phyloP scores from a whole-genome alignment of 2,888 invertebrate genomes.

The Heteropelma amictum region DNA sequence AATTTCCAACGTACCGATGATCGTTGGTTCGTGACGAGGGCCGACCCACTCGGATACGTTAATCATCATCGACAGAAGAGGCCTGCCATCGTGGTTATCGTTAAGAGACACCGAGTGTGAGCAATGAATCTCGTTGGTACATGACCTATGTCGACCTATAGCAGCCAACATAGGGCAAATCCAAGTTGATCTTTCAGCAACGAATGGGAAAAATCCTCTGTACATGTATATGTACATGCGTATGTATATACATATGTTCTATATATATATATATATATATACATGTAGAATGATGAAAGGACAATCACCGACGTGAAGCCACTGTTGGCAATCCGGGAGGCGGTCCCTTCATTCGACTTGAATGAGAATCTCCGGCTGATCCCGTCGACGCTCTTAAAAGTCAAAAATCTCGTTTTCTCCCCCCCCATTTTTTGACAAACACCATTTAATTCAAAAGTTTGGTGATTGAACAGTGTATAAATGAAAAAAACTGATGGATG shows the following conservation, averaged over 20 bases:
- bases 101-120: slow-evolving; percentile 10
- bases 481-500: no score
- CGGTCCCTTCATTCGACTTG: slow-evolving; percentile 22
- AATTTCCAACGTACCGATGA: slow-evolving; percentile 29
- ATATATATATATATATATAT: background rate
- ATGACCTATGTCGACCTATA: slow-evolving; percentile 45
- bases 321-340: slow-evolving; percentile 32
- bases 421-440: no score
- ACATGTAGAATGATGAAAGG: slow-evolving; percentile 42
- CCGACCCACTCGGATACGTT: slow-evolving; percentile 20
- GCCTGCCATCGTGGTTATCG: no score
- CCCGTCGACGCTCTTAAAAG: no score
- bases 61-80: slow-evolving; percentile 31
- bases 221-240: slow-evolving; percentile 5
- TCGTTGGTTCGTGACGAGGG: slow-evolving; percentile 23
- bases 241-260: slow-evolving; percentile 6
- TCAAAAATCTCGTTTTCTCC: background rate
- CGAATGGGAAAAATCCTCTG: slow-evolving; percentile 22
- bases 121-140: slow-evolving; percentile 14
- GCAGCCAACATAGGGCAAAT: slow-evolving; percentile 8
- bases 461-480: no score
- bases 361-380: background rate
- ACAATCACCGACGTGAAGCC: slow-evolving; percentile 41
- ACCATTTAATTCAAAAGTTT: no score
- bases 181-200: slow-evolving; percentile 49